These are phyloP conservation scores for Crypturellus tataupa DNA, from an alignment of 2,797 vertebrate genomes.

Conservation along the genomic window DNA sequence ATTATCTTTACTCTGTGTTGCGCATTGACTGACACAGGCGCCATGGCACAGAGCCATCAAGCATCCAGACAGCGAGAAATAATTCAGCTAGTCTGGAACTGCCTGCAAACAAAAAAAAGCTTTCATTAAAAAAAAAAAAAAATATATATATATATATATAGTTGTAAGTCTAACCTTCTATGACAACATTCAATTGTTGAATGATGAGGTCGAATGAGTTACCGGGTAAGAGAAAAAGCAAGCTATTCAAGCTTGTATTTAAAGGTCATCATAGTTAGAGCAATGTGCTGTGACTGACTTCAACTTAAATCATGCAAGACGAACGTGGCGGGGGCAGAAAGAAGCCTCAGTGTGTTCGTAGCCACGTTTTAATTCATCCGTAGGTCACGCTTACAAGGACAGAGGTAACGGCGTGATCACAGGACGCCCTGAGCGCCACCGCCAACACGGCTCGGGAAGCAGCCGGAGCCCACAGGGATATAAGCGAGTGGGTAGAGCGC, in stretches of 20 bases:
- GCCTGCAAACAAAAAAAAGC: background rate
- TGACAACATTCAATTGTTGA: background rate
- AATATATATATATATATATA: background rate
- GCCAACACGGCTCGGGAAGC: background rate
- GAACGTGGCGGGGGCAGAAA: accelerated
- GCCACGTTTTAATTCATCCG: background rate
- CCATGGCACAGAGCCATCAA: background rate
- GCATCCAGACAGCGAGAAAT: background rate
- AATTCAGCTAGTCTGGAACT: background rate
- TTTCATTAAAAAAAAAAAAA: background rate
- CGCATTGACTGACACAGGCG: background rate
- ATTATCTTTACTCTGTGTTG: background rate
- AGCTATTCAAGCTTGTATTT: slow-evolving; percentile 8
- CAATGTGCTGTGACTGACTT: background rate
- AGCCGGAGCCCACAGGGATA: background rate
- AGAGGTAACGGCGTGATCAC: accelerated
- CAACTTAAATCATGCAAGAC: background rate
- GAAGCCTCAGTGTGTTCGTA: accelerated
- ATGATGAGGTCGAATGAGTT: background rate
- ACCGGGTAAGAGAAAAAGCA: background rate
- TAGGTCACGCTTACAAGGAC: background rate
- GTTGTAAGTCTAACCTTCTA: background rate
- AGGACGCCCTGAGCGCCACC: background rate
- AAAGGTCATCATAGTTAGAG: background rate
- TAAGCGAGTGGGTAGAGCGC: accelerated